Base-by-base conservation (phyloP, 1,140 invertebrate genomes). In the Drosophila ambigua region DNA sequence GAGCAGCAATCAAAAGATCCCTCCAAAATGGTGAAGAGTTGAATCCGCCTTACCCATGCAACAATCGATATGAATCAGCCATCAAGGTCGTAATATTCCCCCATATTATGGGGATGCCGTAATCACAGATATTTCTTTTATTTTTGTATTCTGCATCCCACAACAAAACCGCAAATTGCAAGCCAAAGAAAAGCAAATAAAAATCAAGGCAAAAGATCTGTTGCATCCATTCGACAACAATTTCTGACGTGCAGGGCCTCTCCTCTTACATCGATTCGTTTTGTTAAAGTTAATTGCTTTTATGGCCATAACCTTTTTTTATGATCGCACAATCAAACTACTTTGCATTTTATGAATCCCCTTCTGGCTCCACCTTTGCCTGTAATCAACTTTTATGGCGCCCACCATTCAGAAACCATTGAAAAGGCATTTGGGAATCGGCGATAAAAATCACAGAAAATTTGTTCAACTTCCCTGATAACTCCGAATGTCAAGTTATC, bases 401-500 rank as follows among this genome's bases (percentile, higher is more conserved):
- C 35, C 35, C 35, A 44, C 72, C 46, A 77, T 80, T 85, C 59
- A 84, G 35, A 60, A 60, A 50, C 20, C 73, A 60, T 62, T 81
- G 78, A 68, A 50, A 52, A 50, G 65, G 50, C 55, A 51, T 61
- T 73, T 81, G 73, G 11, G 35, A 78, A 81, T 55, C 51, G 31
- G 61, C 63, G 65, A 85, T 87, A 85, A 87, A 84, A 78, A 81
- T 87, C 82, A 85, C 66, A 67, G 71, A 73, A 81, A 85, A 85
- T 78, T 87, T 82, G 82, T 87, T 71, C 44, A 78, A 68, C 66
- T 60, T 50, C 15, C 58, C 54, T 54, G 77, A 85, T 87, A 78
- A 71, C 48, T 35, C 43, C 13, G 28, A 68, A 53, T 59, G 54
- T 53, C 39, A 62, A 80, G 51, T 87, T 87, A 84, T 87, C 81